Conservation (phyloP, 2,113 vertebrate genomes). For the Perca schrenkii region DNA sequence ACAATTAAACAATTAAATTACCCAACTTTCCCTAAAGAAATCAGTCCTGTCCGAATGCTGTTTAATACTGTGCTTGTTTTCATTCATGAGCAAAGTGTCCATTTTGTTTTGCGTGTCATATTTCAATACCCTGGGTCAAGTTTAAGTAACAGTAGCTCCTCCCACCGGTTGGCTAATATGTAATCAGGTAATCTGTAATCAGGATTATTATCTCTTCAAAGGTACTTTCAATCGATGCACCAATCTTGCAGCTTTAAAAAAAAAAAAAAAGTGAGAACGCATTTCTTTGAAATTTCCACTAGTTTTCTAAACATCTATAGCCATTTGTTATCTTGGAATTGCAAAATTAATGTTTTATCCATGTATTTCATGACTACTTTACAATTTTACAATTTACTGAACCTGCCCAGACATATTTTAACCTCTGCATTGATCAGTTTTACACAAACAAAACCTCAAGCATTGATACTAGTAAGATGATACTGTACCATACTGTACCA, state of each 20-base stretch:
- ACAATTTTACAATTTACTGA: not conserved
- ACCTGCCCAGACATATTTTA: not conserved
- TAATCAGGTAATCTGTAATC: constrained; percentile 6
- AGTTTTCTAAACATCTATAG: not conserved
- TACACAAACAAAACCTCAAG: not conserved
- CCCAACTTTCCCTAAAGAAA: not conserved
- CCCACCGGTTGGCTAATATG: not conserved
- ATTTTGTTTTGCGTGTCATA: constrained; percentile 18
- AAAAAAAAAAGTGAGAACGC: not conserved
- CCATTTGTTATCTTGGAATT: not conserved
- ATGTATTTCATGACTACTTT: constrained; percentile 7
- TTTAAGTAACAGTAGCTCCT: not conserved
- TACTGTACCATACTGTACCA: not conserved
- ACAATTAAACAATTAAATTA: not conserved
- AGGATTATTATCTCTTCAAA: constrained; percentile 12
- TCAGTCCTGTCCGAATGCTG: not conserved
- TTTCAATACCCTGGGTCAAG: not conserved
- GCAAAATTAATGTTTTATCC: not conserved
- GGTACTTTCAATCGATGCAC: constrained; percentile 24
- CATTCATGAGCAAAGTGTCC: not conserved
- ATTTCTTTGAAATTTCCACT: not conserved
- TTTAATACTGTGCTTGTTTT: not conserved
- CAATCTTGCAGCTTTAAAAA: not conserved
- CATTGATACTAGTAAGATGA: not conserved
- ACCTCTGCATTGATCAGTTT: not conserved